Evolutionary conservation across 2,797 vertebrate genomes (phyloP).

Genomic region (Eidolon dupreanum): DNA sequence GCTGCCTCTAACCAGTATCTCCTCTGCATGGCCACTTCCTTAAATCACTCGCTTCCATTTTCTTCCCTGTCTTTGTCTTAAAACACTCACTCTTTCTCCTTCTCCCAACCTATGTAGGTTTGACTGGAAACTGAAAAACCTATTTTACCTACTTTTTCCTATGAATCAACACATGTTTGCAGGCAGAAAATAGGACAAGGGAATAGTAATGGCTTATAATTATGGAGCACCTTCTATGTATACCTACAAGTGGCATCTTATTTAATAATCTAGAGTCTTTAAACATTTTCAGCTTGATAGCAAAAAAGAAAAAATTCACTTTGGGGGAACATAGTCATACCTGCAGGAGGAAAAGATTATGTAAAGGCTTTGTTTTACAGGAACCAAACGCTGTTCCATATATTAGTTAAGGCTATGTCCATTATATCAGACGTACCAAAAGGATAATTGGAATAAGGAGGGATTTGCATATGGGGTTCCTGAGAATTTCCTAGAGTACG

Average conservation of each 20-base stretch:
- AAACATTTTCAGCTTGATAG: background rate
- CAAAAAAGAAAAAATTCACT: background rate
- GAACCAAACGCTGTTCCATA: background rate
- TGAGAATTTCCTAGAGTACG: constrained; percentile 45
- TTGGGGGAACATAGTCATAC: background rate
- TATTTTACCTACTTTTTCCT: background rate
- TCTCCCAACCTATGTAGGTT: background rate
- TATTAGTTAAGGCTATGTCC: background rate
- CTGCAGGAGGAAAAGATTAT: background rate
- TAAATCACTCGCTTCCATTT: background rate
- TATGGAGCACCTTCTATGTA: background rate
- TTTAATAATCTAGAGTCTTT: constrained; percentile 16
- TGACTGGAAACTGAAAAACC: background rate
- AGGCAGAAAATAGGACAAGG: constrained; percentile 6
- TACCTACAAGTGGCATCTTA: background rate
- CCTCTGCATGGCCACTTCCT: background rate
- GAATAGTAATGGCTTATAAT: constrained; percentile 24
- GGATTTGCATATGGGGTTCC: background rate
- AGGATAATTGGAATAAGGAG: constrained; percentile 39
- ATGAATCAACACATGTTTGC: background rate
- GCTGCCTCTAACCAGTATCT: background rate
- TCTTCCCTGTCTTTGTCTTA: background rate
- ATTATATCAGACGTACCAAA: background rate
- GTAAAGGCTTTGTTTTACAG: constrained; percentile 17
- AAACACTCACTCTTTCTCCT: background rate